These are phyloP conservation scores for Hippocampus mohnikei DNA, from an alignment of 2,113 vertebrate genomes.

Conservation along the genomic window DNA sequence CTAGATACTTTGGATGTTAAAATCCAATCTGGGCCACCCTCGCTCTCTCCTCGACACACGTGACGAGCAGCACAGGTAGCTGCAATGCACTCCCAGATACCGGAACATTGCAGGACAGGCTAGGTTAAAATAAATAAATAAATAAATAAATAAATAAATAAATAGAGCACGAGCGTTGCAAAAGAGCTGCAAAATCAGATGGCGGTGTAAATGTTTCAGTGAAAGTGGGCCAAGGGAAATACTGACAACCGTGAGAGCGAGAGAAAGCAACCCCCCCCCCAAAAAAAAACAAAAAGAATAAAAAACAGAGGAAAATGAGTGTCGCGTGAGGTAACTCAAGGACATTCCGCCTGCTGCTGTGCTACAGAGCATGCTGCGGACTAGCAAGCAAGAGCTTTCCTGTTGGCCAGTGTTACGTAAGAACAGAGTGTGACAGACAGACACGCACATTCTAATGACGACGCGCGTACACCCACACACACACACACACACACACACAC, in stretches of 20 bases:
- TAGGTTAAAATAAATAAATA: slow-evolving; percentile 19
- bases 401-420: slow-evolving; percentile 68
- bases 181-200: slow-evolving; percentile 35
- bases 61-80: slow-evolving; percentile 34
- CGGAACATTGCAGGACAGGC: background rate
- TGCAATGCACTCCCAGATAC: background rate
- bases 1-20: slow-evolving; percentile 49
- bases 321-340: slow-evolving; percentile 66
- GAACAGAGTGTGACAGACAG: slow-evolving; percentile 61
- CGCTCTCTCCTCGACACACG: slow-evolving; percentile 44
- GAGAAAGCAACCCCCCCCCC: background rate
- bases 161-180: slow-evolving; percentile 31
- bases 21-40: slow-evolving; percentile 69
- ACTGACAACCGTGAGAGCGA: slow-evolving; percentile 34
- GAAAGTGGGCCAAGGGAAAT: slow-evolving; percentile 46
- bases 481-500: slow-evolving; percentile 13
- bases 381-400: slow-evolving; percentile 55
- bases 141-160: slow-evolving; percentile 16
- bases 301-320: slow-evolving; percentile 36
- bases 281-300: slow-evolving; percentile 3
- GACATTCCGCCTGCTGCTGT: slow-evolving; percentile 64
- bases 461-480: slow-evolving; percentile 4
- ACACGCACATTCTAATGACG: slow-evolving; percentile 7
- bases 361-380: slow-evolving; percentile 62
- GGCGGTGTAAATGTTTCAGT: slow-evolving; percentile 31